A percentile compares a stretch with the other conserved stretches of the same genome.
Evolutionary conservation across 2,113 vertebrate species (phyloP).

Genomic region (Epinephelus cyanopodus): DNA sequence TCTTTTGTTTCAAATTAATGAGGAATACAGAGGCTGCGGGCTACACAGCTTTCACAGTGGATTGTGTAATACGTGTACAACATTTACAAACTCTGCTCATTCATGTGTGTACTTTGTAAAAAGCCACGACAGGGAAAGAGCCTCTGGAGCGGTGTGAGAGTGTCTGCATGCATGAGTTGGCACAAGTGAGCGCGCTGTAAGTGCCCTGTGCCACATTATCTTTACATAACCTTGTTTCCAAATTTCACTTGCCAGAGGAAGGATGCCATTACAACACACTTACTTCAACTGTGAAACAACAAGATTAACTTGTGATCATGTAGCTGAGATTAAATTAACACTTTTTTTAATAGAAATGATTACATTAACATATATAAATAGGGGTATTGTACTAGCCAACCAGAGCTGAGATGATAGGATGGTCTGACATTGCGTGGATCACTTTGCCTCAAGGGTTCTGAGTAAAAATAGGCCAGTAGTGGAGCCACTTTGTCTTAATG

Average conservation of each 20-base stretch:
- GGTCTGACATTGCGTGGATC: slow-evolving; percentile 63
- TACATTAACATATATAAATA: neutral
- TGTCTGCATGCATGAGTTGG: slow-evolving; percentile 46
- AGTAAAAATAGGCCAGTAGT: slow-evolving; percentile 77
- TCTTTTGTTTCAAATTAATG: slow-evolving; percentile 6
- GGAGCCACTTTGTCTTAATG: slow-evolving; percentile 58
- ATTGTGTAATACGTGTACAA: slow-evolving; percentile 37
- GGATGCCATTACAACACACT: neutral
- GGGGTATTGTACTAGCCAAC: slow-evolving; percentile 41
- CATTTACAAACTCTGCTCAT: slow-evolving; percentile 31
- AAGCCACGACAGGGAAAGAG: slow-evolving; percentile 5
- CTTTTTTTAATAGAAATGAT: neutral
- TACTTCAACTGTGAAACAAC: neutral
- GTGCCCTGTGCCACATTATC: slow-evolving; percentile 18
- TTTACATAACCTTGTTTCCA: slow-evolving; percentile 50
- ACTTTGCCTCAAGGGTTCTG: slow-evolving; percentile 68
- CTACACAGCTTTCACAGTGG: neutral
- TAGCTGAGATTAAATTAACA: neutral
- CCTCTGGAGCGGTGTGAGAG: slow-evolving; percentile 15
- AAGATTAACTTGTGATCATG: neutral
- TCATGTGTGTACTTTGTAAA: slow-evolving; percentile 36
- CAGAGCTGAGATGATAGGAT: slow-evolving; percentile 30
- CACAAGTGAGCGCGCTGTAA: slow-evolving; percentile 16
- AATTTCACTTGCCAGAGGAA: neutral
- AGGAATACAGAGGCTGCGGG: slow-evolving; percentile 15